Base-by-base conservation (phyloP, 1,140 invertebrate genomes). In the Drosophila bocki region DNA sequence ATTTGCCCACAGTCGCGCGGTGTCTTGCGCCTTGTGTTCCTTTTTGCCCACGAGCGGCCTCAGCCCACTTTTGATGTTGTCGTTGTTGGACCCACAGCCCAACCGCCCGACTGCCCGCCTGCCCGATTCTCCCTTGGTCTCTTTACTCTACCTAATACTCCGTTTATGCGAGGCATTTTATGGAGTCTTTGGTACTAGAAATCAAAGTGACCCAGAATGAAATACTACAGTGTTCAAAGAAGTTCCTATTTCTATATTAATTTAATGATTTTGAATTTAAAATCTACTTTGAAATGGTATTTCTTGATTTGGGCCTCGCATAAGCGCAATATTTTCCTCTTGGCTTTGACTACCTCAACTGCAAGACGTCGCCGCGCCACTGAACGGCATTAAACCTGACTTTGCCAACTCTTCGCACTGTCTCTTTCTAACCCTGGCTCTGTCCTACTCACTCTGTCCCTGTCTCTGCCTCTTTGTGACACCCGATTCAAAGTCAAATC, bases 361-460 rank as follows among this genome's bases (percentile, higher is more conserved):
- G 69, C 77, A 78, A 90, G 58, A 75, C 60, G 81, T 56, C 64
- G 64, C 80, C 64, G 78, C 80, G 71, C 80, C 78, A 81, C 67
- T 85, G 81, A 90, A 82, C 82, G 85, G 90, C 82, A 90, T 90
- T 90, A 90, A 90, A 90, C 85, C 85, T 86, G 86, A 86, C 86
- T 85, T 90, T 91, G 82, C 64, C 68, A 59, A 53, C 45, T 50
- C 39, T n/a, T 1, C 26, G 47, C 42, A 59, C 53, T 6, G 13
- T 12, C 53, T 56, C 35, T n/a, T 39, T 56, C 53, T 26, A 22
- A 22, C 35, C 13, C 13, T 11, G 56, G 26, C 48, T 50, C 53
- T 62, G 35, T 53, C 42, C 39, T 8, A 42, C 19, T 63, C 44
- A 19, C 47, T 45, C 41, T 29, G 29, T 7, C 53, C 22, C 44